A percentile compares a stretch with the other conserved stretches of the same genome.
Evolutionary conservation across 2,113 vertebrate genomes (phyloP).

Genomic region (Vidua chalybeata): DNA sequence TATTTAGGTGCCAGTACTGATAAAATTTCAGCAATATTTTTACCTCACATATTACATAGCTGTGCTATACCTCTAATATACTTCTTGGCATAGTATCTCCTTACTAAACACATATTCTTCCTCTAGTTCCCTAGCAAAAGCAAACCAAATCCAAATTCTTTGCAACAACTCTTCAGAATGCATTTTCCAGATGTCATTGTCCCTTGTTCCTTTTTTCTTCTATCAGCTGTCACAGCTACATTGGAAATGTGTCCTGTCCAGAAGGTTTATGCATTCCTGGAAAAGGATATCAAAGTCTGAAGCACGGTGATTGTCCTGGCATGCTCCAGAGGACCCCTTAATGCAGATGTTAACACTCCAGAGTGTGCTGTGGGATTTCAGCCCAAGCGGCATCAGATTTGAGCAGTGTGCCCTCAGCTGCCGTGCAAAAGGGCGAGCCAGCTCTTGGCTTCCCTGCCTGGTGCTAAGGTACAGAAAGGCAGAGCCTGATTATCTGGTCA

Average conservation of each 20-base stretch:
- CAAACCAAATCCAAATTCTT: neutral
- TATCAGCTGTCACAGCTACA: neutral
- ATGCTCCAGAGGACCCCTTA: neutral
- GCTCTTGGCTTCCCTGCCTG: fast-evolving
- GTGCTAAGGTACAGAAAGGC: neutral
- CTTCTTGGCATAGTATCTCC: neutral
- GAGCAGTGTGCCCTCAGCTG: neutral
- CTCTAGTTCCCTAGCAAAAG: neutral
- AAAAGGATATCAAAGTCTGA: neutral
- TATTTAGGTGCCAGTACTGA: neutral
- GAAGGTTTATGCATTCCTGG: neutral
- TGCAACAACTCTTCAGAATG: neutral
- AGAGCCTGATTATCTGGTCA: neutral
- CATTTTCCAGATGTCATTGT: neutral
- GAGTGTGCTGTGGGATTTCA: neutral
- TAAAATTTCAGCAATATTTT: neutral
- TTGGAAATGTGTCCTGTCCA: neutral
- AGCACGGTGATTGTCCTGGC: neutral
- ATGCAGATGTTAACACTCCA: neutral
- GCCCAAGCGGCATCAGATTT: neutral
- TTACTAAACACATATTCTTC: neutral
- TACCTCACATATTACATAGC: neutral
- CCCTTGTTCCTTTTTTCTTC: neutral
- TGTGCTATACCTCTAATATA: neutral
- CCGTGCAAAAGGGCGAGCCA: fast-evolving